Percentiles rank a stretch among this genome's conserved stretches.
phyloP scores from a whole-genome alignment of 1,140 invertebrate genomes.

The Diuraphis noxia region DNA sequence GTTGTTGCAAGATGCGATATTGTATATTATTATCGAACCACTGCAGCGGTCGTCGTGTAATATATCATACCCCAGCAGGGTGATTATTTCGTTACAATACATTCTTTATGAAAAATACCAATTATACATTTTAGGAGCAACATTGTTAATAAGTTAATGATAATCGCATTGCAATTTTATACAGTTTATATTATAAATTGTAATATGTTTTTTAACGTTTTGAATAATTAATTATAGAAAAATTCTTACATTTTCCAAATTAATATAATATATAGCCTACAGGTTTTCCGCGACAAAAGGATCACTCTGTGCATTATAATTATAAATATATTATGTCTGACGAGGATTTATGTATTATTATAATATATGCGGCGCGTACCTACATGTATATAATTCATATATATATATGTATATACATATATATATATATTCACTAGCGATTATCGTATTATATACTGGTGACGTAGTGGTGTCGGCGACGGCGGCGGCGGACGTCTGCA shows the following conservation, averaged over 20 bases:
- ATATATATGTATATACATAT: too few relatives aligned
- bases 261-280: background rate
- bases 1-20: background rate
- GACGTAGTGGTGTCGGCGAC: background rate
- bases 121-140: background rate
- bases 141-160: background rate
- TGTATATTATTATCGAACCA: background rate
- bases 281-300: background rate
- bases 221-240: background rate
- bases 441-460: background rate
- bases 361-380: background rate
- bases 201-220: background rate
- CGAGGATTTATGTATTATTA: constrained; percentile 9
- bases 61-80: background rate
- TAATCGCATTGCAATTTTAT: background rate
- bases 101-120: background rate
- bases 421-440: background rate
- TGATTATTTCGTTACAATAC: background rate
- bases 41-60: background rate
- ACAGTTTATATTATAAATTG: background rate
- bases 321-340: constrained; percentile 10
- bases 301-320: background rate
- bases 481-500: background rate
- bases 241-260: background rate
- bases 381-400: too few relatives aligned